These are phyloP conservation scores for Holocentrus rufus DNA, from an alignment of 2,797 vertebrate species.

Conservation along the genomic window DNA sequence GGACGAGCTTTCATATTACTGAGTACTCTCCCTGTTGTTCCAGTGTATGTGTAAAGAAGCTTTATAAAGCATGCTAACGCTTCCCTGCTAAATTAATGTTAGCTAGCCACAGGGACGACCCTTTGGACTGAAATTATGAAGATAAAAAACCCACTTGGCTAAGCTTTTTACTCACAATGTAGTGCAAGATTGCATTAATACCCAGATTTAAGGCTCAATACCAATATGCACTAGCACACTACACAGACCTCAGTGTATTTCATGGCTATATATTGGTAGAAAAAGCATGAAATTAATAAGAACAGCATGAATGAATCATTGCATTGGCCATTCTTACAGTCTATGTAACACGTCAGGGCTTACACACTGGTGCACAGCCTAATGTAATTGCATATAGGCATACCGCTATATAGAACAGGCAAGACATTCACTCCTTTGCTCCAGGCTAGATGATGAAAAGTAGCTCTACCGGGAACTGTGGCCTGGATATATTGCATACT, in stretches of 20 bases:
- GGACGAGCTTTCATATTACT: not conserved
- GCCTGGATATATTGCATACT: constrained; percentile 74
- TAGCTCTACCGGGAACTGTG: constrained; percentile 31
- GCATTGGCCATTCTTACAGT: constrained; percentile 14
- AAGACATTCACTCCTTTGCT: constrained; percentile 34
- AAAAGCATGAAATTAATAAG: constrained; percentile 15
- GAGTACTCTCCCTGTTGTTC: not conserved
- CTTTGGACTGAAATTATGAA: constrained; percentile 8
- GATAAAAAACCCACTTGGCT: constrained; percentile 15
- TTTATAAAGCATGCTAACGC: constrained; percentile 21
- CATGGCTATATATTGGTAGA: constrained; percentile 13
- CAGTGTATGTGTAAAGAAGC: not conserved
- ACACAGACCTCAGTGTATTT: constrained; percentile 9
- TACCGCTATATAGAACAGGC: constrained; percentile 26
- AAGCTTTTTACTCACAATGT: constrained; percentile 8
- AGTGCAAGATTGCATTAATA: constrained; percentile 15
- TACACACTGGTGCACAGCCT: constrained; percentile 29
- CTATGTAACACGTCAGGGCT: not conserved
- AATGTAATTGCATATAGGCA: constrained; percentile 61
- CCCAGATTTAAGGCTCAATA: constrained; percentile 30
- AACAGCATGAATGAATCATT: constrained; percentile 12
- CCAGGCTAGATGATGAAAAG: constrained; percentile 43
- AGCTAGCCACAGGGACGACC: constrained; percentile 6
- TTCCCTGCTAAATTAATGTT: constrained; percentile 4
- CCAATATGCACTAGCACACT: not conserved